A percentile compares a stretch with the other conserved stretches of the same genome.
phyloP scores from a whole-genome alignment of 2,888 invertebrate species.

The Xestia ashworthii region DNA sequence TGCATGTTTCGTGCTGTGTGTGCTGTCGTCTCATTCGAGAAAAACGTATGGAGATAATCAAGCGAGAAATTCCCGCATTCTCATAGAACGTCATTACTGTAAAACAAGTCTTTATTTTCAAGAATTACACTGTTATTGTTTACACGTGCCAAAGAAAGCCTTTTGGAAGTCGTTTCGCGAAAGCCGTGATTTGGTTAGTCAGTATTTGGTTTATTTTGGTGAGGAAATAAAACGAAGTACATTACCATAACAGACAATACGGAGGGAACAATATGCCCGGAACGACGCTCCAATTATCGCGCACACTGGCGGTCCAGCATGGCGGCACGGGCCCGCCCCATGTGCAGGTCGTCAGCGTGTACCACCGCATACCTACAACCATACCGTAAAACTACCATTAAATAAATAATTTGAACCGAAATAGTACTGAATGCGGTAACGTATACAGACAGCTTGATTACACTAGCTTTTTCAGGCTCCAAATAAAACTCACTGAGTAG shows the following conservation, averaged over 20 bases:
- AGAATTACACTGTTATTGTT: constrained; percentile 63
- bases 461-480: constrained; percentile 21
- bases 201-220: constrained; percentile 67
- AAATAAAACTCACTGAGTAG: constrained; percentile 30
- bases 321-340: constrained; percentile 37
- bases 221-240: constrained; percentile 72
- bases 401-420: constrained; percentile 52
- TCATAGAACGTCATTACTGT: constrained; percentile 36
- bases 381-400: constrained; percentile 44
- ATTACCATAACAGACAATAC: constrained; percentile 73
- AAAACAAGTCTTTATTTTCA: constrained; percentile 50
- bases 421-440: constrained; percentile 41
- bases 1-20: constrained; percentile 57
- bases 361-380: constrained; percentile 17
- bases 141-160: constrained; percentile 39
- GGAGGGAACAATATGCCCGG: constrained; percentile 75
- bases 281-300: constrained; percentile 79
- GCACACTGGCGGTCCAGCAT: constrained; percentile 33
- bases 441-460: constrained; percentile 27
- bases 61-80: constrained; percentile 39
- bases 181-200: constrained; percentile 53
- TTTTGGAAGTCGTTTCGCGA: constrained; percentile 50
- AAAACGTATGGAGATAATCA: constrained; percentile 57
- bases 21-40: constrained; percentile 33
- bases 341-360: constrained; percentile 48